These are phyloP conservation scores for Augochlorella aurata DNA, from an alignment of 2,888 invertebrate genomes.

Conservation along the genomic window DNA sequence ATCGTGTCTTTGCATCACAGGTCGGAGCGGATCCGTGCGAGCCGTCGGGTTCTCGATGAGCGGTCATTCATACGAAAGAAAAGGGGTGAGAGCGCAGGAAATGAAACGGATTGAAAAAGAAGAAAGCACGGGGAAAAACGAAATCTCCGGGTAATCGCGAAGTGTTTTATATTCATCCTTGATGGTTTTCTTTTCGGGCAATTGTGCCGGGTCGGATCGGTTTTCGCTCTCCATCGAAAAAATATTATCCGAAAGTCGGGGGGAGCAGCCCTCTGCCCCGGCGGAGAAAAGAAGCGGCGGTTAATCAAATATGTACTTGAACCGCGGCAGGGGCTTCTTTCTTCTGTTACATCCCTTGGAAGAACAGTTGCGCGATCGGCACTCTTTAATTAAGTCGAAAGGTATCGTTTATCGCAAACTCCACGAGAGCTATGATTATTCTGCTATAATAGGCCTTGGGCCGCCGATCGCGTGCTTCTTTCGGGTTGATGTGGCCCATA, in stretches of 20 bases:
- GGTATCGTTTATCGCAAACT: constrained; percentile 40
- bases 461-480: not conserved
- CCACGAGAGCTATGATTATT: not conserved
- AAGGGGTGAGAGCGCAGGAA: constrained; percentile 3
- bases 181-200: constrained; percentile 35
- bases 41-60: constrained; percentile 12
- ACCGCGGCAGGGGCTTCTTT: constrained; percentile 52
- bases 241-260: constrained; percentile 40
- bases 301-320: constrained; percentile 57
- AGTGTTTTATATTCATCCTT: constrained; percentile 50
- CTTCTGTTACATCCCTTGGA: constrained; percentile 57
- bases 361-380: constrained; percentile 45
- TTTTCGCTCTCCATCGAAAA: constrained; percentile 44
- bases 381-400: constrained; percentile 34
- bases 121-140: not conserved
- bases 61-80: constrained; percentile 3
- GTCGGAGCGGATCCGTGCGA: constrained; percentile 6
- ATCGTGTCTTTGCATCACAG: constrained; percentile 26
- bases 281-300: constrained; percentile 28
- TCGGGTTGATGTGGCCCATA: not conserved
- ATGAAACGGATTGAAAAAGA: constrained; percentile 1
- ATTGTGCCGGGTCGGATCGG: constrained; percentile 9
- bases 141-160: constrained; percentile 18
- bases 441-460: not conserved
- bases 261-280: not conserved